Percentiles rank a stretch among this genome's conserved stretches.
These are phyloP conservation scores for Halictus ligatus DNA, from an alignment of 2,888 invertebrate species.

Conservation along the genomic window DNA sequence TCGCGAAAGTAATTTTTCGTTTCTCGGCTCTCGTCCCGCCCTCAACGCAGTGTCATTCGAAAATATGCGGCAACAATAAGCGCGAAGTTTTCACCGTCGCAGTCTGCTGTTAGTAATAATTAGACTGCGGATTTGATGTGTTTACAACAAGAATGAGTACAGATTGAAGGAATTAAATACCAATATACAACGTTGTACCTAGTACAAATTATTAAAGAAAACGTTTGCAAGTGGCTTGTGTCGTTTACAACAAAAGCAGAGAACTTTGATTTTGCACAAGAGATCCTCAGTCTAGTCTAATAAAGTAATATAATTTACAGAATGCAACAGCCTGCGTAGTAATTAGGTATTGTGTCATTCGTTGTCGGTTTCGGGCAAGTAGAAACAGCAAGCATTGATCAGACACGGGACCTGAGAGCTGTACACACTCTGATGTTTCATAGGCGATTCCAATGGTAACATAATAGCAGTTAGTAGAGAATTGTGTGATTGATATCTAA, in stretches of 20 bases:
- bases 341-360: not conserved
- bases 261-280: too few species aligned
- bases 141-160: too few species aligned
- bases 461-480: too few species aligned
- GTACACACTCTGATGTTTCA: not conserved
- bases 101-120: not conserved
- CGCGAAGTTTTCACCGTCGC: not conserved
- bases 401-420: not conserved
- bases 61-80: not conserved
- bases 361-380: not conserved
- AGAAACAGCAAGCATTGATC: not conserved
- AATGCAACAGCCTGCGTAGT: too few species aligned
- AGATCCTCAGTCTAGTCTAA: not conserved
- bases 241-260: too few species aligned
- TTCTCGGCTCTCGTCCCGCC: not conserved
- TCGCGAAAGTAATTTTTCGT: not conserved
- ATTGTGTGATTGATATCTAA: not conserved
- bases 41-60: not conserved
- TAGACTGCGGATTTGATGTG: not conserved
- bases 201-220: not conserved
- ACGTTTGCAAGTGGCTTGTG: too few species aligned
- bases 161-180: too few species aligned
- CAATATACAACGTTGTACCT: not conserved
- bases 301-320: not conserved
- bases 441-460: not conserved